phyloP scores from a whole-genome alignment of 2,797 vertebrate species.

The Enteromius fasciolatus region DNA sequence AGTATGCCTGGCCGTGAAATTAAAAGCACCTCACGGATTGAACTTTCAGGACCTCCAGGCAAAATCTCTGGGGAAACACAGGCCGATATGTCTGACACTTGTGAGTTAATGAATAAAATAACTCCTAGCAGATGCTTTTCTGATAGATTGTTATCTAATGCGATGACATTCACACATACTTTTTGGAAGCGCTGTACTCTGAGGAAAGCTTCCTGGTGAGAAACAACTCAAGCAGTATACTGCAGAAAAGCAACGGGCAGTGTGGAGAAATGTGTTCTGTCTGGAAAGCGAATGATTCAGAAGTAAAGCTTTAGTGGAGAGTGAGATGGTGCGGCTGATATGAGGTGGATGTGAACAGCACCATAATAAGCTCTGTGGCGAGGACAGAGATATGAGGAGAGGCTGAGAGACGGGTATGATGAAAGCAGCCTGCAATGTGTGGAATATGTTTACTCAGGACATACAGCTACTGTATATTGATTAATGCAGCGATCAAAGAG shows the following conservation, averaged over 20 bases:
- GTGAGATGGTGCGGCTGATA: conserved; percentile 62
- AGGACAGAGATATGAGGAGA: conserved; percentile 38
- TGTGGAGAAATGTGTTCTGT: conserved; percentile 40
- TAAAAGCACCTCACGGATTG: conserved; percentile 11
- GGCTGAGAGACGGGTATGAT: conserved; percentile 57
- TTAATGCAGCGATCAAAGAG: conserved; percentile 66
- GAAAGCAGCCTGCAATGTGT: conserved; percentile 64
- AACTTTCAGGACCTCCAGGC: conserved; percentile 9
- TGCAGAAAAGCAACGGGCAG: conserved; percentile 69
- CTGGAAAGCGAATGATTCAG: conserved; percentile 66
- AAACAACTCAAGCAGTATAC: conserved; percentile 69
- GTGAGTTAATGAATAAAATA: not conserved
- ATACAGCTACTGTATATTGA: conserved; percentile 37
- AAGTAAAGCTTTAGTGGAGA: conserved; percentile 59
- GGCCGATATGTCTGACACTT: conserved; percentile 5
- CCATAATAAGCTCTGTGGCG: conserved; percentile 22
- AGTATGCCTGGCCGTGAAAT: conserved; percentile 52
- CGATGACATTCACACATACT: not conserved
- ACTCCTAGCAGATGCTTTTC: not conserved
- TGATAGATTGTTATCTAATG: conserved; percentile 1
- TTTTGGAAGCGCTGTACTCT: not conserved
- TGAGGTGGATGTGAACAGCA: not conserved
- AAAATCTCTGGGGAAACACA: not conserved
- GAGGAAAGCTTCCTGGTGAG: conserved; percentile 44
- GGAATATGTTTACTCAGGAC: conserved; percentile 54